Evolutionary conservation across 2,888 invertebrate genomes (phyloP).

Genomic region (Ceriagrion tenellum): DNA sequence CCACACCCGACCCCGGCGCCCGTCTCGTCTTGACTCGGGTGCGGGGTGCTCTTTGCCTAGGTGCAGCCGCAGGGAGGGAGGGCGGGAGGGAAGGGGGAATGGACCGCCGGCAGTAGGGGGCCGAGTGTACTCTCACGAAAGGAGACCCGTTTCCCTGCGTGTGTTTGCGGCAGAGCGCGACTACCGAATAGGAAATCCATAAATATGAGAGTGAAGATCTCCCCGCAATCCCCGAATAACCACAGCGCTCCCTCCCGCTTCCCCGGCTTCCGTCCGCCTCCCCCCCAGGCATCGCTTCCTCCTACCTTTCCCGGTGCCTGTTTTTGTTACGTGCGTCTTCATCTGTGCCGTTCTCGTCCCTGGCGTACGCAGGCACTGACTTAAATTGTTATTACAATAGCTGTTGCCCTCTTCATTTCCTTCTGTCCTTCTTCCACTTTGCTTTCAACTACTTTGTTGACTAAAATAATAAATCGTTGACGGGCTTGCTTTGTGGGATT

Average conservation of each 20-base stretch:
- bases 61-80: not conserved
- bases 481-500: too few relatives aligned
- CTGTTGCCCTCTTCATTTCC: not conserved
- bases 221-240: not conserved
- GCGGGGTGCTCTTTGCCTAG: not conserved
- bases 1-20: not conserved
- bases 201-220: constrained; percentile 11
- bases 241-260: not conserved
- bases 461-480: too few relatives aligned
- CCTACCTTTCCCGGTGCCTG: not conserved
- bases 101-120: too few relatives aligned
- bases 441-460: too few relatives aligned
- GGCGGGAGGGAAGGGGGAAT: not conserved
- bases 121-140: not conserved
- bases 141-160: not conserved
- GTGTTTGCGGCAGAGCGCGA: not conserved
- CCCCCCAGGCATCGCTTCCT: not conserved
- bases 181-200: constrained; percentile 28
- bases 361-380: not conserved
- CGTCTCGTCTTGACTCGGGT: not conserved
- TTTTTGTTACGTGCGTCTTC: not conserved
- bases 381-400: not conserved
- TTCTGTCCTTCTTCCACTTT: too few relatives aligned
- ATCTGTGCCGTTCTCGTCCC: not conserved
- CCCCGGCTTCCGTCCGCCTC: not conserved